These are phyloP conservation scores for Melanchra persicariae DNA, from an alignment of 2,888 invertebrate genomes.

Conservation along the genomic window DNA sequence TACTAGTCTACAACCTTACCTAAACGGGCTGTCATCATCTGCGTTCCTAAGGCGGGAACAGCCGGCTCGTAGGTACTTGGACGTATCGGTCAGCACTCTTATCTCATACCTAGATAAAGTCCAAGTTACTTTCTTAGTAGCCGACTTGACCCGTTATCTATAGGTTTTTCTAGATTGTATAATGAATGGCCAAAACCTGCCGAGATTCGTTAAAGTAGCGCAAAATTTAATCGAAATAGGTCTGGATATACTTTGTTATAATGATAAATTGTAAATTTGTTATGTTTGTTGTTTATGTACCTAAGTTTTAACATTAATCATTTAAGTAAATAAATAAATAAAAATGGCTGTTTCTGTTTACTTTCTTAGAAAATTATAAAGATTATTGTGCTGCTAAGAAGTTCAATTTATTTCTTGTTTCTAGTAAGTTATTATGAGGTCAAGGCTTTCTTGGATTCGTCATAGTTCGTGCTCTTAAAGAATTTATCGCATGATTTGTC, in stretches of 20 bases:
- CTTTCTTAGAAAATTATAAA: slow-evolving; percentile 26
- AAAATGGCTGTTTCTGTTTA: slow-evolving; percentile 10
- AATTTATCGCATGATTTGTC: slow-evolving; percentile 67
- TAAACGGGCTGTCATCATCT: slow-evolving; percentile 62
- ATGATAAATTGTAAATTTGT: too few relatives aligned
- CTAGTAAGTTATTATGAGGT: slow-evolving; percentile 30
- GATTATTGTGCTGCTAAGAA: slow-evolving; percentile 3
- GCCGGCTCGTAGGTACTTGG: slow-evolving; percentile 6
- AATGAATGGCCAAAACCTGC: too few relatives aligned
- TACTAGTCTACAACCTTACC: slow-evolving; percentile 57
- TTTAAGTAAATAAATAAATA: too few relatives aligned
- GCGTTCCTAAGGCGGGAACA: slow-evolving; percentile 49
- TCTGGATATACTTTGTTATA: too few relatives aligned
- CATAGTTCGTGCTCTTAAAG: slow-evolving; percentile 50
- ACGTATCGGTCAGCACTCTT: slow-evolving; percentile 34
- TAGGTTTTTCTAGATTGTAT: slow-evolving; percentile 26
- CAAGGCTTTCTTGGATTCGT: slow-evolving; percentile 48
- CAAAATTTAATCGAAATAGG: too few relatives aligned
- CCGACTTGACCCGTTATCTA: not conserved
- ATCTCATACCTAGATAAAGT: slow-evolving; percentile 41
- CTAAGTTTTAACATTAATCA: too few relatives aligned
- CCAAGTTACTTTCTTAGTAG: slow-evolving; percentile 18
- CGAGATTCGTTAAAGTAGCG: too few relatives aligned
- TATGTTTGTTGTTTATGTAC: too few relatives aligned
- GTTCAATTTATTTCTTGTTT: slow-evolving; percentile 26